Conservation (phyloP, 2,888 invertebrate species). For the Eupithecia centaureata region DNA sequence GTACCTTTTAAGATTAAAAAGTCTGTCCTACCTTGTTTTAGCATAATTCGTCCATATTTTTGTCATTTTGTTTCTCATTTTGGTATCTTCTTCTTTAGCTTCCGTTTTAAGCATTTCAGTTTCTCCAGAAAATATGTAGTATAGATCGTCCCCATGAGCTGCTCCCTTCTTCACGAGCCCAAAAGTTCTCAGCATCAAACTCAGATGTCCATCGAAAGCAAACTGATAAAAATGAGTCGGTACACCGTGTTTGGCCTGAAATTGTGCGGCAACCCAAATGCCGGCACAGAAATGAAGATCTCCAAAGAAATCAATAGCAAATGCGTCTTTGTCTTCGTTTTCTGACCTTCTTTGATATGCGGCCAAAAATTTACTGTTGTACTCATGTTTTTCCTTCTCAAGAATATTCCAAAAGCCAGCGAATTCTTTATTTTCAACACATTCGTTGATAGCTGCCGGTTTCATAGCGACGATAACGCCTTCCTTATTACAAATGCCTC, state of each 20-base stretch:
- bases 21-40: slow-evolving; percentile 51
- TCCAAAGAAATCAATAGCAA: slow-evolving; percentile 45
- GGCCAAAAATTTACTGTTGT: slow-evolving; percentile 4
- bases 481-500: slow-evolving; percentile 77
- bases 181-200: slow-evolving; percentile 45
- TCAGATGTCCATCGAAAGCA: slow-evolving; percentile 57
- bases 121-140: slow-evolving; percentile 7
- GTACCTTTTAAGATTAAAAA: neutral
- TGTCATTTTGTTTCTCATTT: slow-evolving; percentile 50
- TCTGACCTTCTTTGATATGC: neutral
- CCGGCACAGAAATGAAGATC: slow-evolving; percentile 60
- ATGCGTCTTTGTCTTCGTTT: slow-evolving; percentile 45
- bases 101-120: slow-evolving; percentile 12
- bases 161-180: slow-evolving; percentile 52
- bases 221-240: slow-evolving; percentile 59
- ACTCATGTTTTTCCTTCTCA: slow-evolving; percentile 1
- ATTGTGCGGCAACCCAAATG: slow-evolving; percentile 47
- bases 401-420: neutral
- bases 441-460: slow-evolving; percentile 29
- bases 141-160: slow-evolving; percentile 56
- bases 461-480: slow-evolving; percentile 61
- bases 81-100: slow-evolving; percentile 42
- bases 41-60: slow-evolving; percentile 66
- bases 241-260: slow-evolving; percentile 29
- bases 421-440: slow-evolving; percentile 8